phyloP scores from a whole-genome alignment of 2,113 vertebrate genomes.

The Microtus montanus region DNA sequence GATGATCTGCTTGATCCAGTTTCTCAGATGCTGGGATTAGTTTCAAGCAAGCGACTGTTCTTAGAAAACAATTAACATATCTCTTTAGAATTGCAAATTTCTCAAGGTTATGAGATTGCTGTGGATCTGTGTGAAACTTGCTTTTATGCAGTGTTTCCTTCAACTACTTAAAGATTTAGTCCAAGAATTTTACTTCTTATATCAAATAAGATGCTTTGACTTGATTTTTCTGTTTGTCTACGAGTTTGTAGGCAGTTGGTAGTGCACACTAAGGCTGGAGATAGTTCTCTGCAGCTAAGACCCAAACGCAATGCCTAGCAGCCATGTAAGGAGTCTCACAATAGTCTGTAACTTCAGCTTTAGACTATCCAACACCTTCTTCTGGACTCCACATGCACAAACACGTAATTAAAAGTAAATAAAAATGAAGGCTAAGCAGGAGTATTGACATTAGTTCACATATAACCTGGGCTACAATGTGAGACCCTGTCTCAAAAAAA shows the following conservation, averaged over 20 bases:
- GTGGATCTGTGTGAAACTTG: not conserved
- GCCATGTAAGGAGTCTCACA: not conserved
- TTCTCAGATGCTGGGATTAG: not conserved
- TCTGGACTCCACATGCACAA: not conserved
- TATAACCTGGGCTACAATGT: not conserved
- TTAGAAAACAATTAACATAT: constrained; percentile 10
- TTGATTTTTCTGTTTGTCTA: constrained; percentile 45
- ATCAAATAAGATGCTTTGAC: constrained; percentile 33
- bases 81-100: constrained; percentile 26
- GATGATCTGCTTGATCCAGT: not conserved
- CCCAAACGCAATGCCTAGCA: not conserved
- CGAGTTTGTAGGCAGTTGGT: not conserved
- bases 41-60: constrained; percentile 19
- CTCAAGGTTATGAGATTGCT: not conserved
- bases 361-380: not conserved
- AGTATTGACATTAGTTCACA: not conserved
- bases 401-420: not conserved
- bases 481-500: not conserved
- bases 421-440: not conserved
- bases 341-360: not conserved
- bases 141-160: not conserved
- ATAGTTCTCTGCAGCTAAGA: not conserved
- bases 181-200: constrained; percentile 11
- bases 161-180: constrained; percentile 18
- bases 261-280: not conserved